Evolutionary conservation across 2,797 vertebrate genomes (phyloP).

Genomic region (Acrossocheilus fasciatus): DNA sequence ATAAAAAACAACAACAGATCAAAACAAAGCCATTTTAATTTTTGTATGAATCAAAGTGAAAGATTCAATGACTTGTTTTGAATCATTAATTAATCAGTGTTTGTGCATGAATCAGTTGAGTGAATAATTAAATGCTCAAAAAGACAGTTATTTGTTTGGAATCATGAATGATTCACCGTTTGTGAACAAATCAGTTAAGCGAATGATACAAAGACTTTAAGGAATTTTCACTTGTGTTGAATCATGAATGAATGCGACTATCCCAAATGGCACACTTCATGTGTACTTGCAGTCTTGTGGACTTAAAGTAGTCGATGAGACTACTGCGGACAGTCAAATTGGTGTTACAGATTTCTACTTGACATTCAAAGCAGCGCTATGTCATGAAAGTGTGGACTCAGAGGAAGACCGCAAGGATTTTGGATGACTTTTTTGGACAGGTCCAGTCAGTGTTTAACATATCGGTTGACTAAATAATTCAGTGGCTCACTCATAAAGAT

Average conservation of each 20-base stretch:
- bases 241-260: background rate
- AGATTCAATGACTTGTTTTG: too few species aligned
- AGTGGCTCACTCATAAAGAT: background rate
- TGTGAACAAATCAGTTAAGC: background rate
- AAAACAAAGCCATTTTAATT: background rate
- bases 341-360: background rate
- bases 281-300: background rate
- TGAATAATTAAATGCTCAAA: background rate
- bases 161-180: too few species aligned
- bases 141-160: background rate
- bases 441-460: background rate
- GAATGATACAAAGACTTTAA: background rate
- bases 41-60: too few species aligned
- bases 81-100: background rate
- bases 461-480: background rate
- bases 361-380: background rate
- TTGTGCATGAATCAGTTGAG: background rate
- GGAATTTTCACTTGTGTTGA: background rate
- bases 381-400: background rate
- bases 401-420: background rate
- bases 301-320: background rate
- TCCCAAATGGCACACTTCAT: background rate
- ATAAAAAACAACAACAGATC: background rate
- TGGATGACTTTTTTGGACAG: background rate
- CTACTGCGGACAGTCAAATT: background rate